These are phyloP conservation scores for Tethea ocularis DNA, from an alignment of 2,888 invertebrate genomes.

Conservation along the genomic window DNA sequence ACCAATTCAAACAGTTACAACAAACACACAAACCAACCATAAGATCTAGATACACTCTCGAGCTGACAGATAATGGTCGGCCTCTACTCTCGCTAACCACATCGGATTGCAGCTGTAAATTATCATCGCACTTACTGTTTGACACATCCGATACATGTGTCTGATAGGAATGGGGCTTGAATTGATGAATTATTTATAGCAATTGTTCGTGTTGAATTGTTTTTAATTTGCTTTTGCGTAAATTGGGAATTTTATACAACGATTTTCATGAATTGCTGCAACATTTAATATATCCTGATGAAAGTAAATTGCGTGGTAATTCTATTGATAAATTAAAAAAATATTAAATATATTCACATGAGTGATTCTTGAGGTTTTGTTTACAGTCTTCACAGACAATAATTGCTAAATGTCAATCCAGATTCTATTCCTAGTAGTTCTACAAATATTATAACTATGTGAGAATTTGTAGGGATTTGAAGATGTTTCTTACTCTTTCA, in stretches of 20 bases:
- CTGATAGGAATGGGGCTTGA: conserved; percentile 1
- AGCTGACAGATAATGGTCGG: conserved; percentile 3
- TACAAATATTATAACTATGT: too few species aligned
- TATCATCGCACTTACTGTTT: conserved; percentile 7
- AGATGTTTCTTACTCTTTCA: too few species aligned
- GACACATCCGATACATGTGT: conserved; percentile 7
- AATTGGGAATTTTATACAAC: neutral
- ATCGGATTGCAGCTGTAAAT: conserved; percentile 10
- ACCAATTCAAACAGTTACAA: neutral
- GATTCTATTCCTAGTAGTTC: too few species aligned
- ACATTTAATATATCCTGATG: too few species aligned
- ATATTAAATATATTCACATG: too few species aligned
- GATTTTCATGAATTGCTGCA: neutral
- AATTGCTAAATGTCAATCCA: too few species aligned
- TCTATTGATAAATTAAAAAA: too few species aligned
- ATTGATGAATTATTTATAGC: conserved; percentile 7
- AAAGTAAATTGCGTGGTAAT: too few species aligned
- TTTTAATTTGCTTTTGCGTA: neutral
- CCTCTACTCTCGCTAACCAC: conserved; percentile 7
- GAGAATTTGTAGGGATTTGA: too few species aligned
- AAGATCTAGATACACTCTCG: conserved; percentile 1
- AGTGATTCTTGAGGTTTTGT: too few species aligned
- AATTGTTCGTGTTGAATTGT: neutral
- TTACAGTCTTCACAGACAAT: too few species aligned
- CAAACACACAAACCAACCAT: neutral